Base-by-base conservation (phyloP, 2,888 invertebrate genomes). In the Apodemia hepburni region DNA sequence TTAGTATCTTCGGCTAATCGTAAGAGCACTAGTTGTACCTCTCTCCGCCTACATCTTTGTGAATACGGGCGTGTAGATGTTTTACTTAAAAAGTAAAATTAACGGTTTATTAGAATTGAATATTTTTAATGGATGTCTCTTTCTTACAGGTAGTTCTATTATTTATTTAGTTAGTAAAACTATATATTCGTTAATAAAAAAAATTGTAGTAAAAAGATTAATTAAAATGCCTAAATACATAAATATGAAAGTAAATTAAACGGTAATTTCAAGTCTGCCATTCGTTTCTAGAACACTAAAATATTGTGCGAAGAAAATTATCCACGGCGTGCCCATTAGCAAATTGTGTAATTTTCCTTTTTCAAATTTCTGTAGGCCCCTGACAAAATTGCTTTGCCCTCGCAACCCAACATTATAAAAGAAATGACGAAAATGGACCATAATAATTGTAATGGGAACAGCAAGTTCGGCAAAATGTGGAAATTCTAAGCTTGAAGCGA, bases 271-370 rank as follows among this genome's bases (percentile, higher is more conserved):
- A 5, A 54, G 51, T 27, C 15, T 27, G 12, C 8, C 15, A 57
- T 29, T 57, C 54, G 27, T 57, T 57, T 57, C 27, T n/a, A 57
- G 54, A 57, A 57, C 54, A 61, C 61, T 45, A 61, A 84, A 83
- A 83, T 84, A 82, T 77, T 76, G 73, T 76, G 79, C 76, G 76
- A 80, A 82, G 81, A 85, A 86, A 85, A 85, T 84, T 81, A 84
- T 81, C 78, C 81, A 73, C 72, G 73, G 76, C 79, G 73, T 75
- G 69, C 75, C 87, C 84, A 88, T 87, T 88, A 88, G 85, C 87
- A 84, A 87, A 87, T 88, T 87, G 87, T 85, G 81, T 87, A 87
- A 87, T 87, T 87, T 85, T 87, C 85, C 81, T 88, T 87, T 86
- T 86, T 85, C 82, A 84, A 85, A 81, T 84, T 83, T 82, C 82